A percentile compares a stretch with the other conserved stretches of the same genome.
Evolutionary conservation across 2,113 vertebrate genomes (phyloP).

Genomic region (Zosterops hypoxanthus): DNA sequence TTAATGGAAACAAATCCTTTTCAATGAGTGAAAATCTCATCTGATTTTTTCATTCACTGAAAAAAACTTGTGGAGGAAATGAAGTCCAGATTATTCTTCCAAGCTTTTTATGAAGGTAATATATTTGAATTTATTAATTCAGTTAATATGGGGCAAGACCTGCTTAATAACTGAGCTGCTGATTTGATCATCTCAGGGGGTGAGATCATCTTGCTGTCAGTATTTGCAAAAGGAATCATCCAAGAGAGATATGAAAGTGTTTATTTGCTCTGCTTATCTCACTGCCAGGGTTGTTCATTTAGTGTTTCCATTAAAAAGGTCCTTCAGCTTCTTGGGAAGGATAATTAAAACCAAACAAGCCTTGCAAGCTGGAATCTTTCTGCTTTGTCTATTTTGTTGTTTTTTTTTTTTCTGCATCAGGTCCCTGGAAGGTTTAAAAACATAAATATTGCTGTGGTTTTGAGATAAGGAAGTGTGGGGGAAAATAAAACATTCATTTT

Average conservation of each 20-base stretch:
- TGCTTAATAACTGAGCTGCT: background rate
- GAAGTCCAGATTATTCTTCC: background rate
- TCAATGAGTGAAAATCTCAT: background rate
- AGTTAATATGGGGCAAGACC: background rate
- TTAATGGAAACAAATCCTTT: background rate
- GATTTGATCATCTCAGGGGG: background rate
- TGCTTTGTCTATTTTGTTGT: background rate
- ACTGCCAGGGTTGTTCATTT: background rate
- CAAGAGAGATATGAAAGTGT: background rate
- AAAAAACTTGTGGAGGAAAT: background rate
- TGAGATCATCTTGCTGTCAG: background rate
- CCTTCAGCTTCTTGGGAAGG: background rate
- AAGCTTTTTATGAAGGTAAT: background rate
- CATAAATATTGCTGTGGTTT: background rate
- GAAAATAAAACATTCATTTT: background rate
- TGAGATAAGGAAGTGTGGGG: background rate
- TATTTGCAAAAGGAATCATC: conserved; percentile 4
- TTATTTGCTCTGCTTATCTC: conserved; percentile 41
- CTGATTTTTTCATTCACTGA: background rate
- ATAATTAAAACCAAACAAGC: conserved; percentile 25
- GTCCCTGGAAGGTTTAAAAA: background rate
- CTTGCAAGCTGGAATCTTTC: background rate
- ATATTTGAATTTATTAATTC: background rate
- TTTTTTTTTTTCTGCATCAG: background rate
- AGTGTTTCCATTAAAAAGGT: background rate